Base-by-base conservation (phyloP, 2,888 invertebrate genomes). In the Spialia ferax region DNA sequence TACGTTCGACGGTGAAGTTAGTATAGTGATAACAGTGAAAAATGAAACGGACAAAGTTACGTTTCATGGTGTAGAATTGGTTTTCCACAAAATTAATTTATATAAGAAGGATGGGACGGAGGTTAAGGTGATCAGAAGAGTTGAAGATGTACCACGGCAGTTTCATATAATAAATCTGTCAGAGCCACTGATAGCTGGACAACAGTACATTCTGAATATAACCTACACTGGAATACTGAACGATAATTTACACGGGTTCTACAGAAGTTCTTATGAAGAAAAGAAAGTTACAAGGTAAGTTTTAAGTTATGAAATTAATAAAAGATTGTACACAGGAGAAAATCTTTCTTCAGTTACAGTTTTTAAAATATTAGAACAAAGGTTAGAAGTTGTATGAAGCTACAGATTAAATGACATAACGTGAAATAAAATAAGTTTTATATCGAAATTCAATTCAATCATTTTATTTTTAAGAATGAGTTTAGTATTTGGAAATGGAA, bases 191-290 rank as follows among this genome's bases (percentile, higher is more conserved):
- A 87, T 89, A 72, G 89, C 86, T 13, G 96, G 95, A 13, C 88
- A 91, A 55, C 94, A 95, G 71, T 98, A 97, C 83, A 86, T 95
- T 61, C 82, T 98, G 71, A 91, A 95, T 73, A 95, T 98, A 70
- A 94, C 95, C 57, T 98, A 96, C 79, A 90, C 94, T 5, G 98
- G 97, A 0, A 91, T 95, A 69, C 89, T 98, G 61, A 96, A 96
- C 78, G 97, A 97, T 80, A 94, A 96, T 73, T 89, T 97, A 38
- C 95, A 96, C 77, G 98, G 97, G 52, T 97, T 98, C 86, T 98
- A 97, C 81, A 94, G 97, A 75, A 97, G 97, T 87, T 97, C 97
- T 0, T 98, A 98, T 83, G 94, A 94, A 74, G 95, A 95, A 72
- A 94, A 94, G 71, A 96, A 96, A 74, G 91, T 95, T 66, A 96